These are phyloP conservation scores for Lomographa bimaculata DNA, from an alignment of 2,888 invertebrate genomes.

Conservation along the genomic window DNA sequence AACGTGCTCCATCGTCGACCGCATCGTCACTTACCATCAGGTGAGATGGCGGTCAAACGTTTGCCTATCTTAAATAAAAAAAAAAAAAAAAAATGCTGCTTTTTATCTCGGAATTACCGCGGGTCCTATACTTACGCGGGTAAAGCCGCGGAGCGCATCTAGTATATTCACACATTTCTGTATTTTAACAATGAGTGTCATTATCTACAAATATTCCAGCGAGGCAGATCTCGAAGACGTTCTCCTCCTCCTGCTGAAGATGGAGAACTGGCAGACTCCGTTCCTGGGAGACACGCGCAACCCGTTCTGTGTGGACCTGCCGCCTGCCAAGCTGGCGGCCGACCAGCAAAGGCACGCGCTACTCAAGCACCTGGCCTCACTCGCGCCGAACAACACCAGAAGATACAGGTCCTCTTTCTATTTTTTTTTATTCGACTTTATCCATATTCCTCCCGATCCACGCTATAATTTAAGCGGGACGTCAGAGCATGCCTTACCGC, in stretches of 20 bases:
- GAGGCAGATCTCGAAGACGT: slow-evolving; percentile 90
- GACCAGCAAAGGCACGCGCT: slow-evolving; percentile 54
- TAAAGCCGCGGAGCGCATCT: too few relatives aligned
- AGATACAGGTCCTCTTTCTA: slow-evolving; percentile 48
- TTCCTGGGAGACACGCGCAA: slow-evolving; percentile 83
- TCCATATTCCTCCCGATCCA: too few relatives aligned
- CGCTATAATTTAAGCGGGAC: not conserved
- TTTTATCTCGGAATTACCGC: too few relatives aligned
- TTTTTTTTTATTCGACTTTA: too few relatives aligned
- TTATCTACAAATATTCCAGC: slow-evolving; percentile 76
- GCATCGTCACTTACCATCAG: too few relatives aligned
- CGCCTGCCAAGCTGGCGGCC: slow-evolving; percentile 46
- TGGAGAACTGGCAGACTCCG: slow-evolving; percentile 83
- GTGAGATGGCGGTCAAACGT: too few relatives aligned
- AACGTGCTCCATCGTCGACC: not conserved
- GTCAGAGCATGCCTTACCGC: too few relatives aligned
- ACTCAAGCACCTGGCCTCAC: slow-evolving; percentile 56
- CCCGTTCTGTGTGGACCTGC: slow-evolving; percentile 71
- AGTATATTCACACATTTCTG: too few relatives aligned
- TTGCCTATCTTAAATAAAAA: too few relatives aligned
- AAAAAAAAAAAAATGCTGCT: too few relatives aligned
- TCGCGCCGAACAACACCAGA: slow-evolving; percentile 55
- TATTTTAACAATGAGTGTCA: too few relatives aligned
- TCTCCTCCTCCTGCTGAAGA: slow-evolving; percentile 83
- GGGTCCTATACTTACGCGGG: too few relatives aligned